Base-by-base conservation (phyloP, 2,888 invertebrate genomes). In the Cremastinae sp. region DNA sequence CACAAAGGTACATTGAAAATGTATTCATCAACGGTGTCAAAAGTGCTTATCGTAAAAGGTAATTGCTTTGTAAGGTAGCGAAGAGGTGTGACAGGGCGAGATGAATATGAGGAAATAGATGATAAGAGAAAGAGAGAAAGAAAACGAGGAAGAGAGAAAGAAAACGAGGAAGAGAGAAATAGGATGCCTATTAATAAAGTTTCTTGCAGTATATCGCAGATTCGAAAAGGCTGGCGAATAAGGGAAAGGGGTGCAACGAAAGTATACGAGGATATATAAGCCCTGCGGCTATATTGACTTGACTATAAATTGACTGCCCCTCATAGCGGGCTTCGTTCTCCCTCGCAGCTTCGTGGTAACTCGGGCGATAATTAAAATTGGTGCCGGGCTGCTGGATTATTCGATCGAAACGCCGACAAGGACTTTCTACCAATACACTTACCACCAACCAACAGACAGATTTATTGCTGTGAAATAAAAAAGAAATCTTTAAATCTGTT, bases 331-430 rank as follows among this genome's bases (percentile, higher is more conserved):
- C 61, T 70, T 51, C 69, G 64, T 45, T 62, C 68, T 43, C 53
- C 51, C 59, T 51, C 47, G 22, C 62, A 69, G 53, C 74, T 18
- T 45, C 68, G 35, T 45, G 55, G 64, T 62, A 49, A 59, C 51
- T 51, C 65, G 64, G 66, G 49, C 70, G 75, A 77, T 83, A 83
- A 83, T 83, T 83, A 81, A 83, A 83, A 82, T 82, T 78, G 55
- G 59, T 72, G 74, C 69, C 69, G 75, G 74, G 73, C 64, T 53
- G 64, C 53, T 69, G 62, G 58, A 76, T 73, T 62, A 69, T 68
- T 72, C 58, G 69, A 76, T 69, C 61, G 69, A 65, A 59, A 73
- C 72, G 53, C 72, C 49, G 45, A 14, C 22, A 37, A 51, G 35
- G 51, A 20, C 20, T 28, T 64, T 72, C 49, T 55, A 55, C 41